Base-by-base conservation (phyloP, 2,113 vertebrate genomes). In the Paramormyrops kingsleyae region DNA sequence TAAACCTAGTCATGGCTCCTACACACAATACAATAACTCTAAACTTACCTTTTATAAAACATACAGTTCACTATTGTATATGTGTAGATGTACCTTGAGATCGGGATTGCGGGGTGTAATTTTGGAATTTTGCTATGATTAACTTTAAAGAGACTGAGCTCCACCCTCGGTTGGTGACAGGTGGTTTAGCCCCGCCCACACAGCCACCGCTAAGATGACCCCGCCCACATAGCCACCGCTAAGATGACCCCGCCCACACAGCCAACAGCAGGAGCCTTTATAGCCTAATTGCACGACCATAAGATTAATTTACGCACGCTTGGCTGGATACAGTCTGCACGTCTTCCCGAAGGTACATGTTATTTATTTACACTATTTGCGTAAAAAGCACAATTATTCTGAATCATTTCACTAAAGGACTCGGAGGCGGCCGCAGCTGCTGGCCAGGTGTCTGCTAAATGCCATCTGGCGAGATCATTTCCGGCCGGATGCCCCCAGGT, bases 381-480 rank as follows among this genome's bases (percentile, higher is more conserved):
- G 85, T 87, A 87, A 87, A 87, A 87, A 49, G 83, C 93, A 86
- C 91, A 90, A 95, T 96, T 95, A 95, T 96, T 96, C 96, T 95
- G 95, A 95, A 95, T 94, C 95, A 96, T 96, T 96, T 95, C 95
- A 96, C 95, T 94, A 95, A 94, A 94, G 91, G 89, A 90, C 87
- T 91, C 92, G 94, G 93, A 17, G 88, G 87, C 91, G 91, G 92
- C 88, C 91, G 92, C 92, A 92, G 94, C 94, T 94, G 95, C 91
- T 66, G 50, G 44, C 56, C 87, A 13, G 56, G 39, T 84, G 87
- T 62, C 52, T 62, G n/a, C 62, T 94, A 94, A 95, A 95, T 92
- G 93, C 91, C 91, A 92, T 92, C 88, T 89, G 56, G 77, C 31
- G 53, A 49, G 84, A 88, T 92, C 90, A 53, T 88, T 94, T 94